A percentile compares a stretch with the other conserved stretches of the same genome.
phyloP scores from a whole-genome alignment of 2,888 invertebrate genomes.

The Uropetala carovei region DNA sequence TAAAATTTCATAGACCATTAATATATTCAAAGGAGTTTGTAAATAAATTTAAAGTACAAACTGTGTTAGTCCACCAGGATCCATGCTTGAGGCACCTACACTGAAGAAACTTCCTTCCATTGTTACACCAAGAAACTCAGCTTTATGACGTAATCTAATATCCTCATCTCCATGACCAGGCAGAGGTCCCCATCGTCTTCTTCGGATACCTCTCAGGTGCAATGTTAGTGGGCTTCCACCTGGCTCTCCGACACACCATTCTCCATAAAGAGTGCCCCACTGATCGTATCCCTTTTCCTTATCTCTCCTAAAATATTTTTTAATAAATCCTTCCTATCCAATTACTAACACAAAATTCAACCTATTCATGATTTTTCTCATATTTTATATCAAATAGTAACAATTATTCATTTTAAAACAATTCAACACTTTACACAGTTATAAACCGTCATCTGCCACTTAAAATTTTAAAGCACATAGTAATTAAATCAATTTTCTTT shows the following conservation, averaged over 20 bases:
- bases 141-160: constrained; percentile 72
- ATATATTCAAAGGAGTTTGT: neutral
- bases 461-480: neutral
- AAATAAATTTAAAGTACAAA: constrained; percentile 73
- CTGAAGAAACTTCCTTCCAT: constrained; percentile 79
- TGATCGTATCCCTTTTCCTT: constrained; percentile 78
- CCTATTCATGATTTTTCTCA: neutral
- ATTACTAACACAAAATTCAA: neutral
- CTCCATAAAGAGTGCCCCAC: constrained; percentile 81
- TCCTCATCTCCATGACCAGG: constrained; percentile 67
- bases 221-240: constrained; percentile 74
- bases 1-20: constrained; percentile 37
- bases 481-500: neutral
- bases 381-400: neutral
- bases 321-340: constrained; percentile 44
- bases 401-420: neutral
- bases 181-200: constrained; percentile 75
- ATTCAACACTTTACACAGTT: neutral
- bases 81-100: constrained; percentile 77
- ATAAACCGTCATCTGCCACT: neutral
- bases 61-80: constrained; percentile 78
- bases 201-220: constrained; percentile 77
- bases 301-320: constrained; percentile 38
- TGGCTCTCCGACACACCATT: constrained; percentile 76
- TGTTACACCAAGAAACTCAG: constrained; percentile 75